These are phyloP conservation scores for Aplidium turbinatum DNA, from an alignment of 23 tunicate genomes.

Conservation along the genomic window DNA sequence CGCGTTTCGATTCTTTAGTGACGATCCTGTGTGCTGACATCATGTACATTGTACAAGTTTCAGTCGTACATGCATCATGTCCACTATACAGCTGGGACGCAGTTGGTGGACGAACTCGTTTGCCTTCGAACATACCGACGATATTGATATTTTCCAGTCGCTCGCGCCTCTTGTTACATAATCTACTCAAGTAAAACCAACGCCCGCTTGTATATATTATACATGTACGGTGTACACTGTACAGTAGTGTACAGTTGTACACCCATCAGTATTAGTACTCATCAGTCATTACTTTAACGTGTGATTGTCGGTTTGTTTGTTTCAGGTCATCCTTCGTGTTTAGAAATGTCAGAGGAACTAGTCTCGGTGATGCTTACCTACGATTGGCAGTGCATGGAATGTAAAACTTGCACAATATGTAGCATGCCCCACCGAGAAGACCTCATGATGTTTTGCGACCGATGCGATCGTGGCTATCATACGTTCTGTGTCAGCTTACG, in stretches of 20 bases:
- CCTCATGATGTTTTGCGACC: slow-evolving; percentile 97
- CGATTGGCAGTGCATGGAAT: slow-evolving; percentile 98
- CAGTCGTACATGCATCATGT: too few relatives aligned
- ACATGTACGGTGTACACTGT: too few relatives aligned
- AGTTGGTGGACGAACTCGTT: too few relatives aligned
- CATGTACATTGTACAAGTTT: too few relatives aligned
- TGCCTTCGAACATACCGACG: too few relatives aligned
- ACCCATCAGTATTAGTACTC: neutral
- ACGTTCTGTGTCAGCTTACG: slow-evolving; percentile 96
- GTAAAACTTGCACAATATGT: slow-evolving; percentile 97
- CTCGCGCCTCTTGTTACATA: too few relatives aligned
- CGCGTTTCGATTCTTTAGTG: neutral
- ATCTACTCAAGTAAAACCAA: too few relatives aligned
- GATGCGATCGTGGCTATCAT: slow-evolving; percentile 98
- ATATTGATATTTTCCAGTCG: too few relatives aligned
- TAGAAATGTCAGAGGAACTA: slow-evolving; percentile 82
- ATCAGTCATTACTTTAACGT: neutral
- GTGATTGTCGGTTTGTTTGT: too few relatives aligned
- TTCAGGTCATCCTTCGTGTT: slow-evolving; percentile 90
- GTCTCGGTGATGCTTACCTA: slow-evolving; percentile 87
- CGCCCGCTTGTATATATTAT: too few relatives aligned
- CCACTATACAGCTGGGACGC: too few relatives aligned
- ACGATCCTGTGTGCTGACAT: neutral
- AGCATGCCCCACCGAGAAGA: slow-evolving; percentile 91
- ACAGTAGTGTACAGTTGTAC: neutral